phyloP scores from a whole-genome alignment of 2,797 vertebrate species.

The Clarias pachynema region DNA sequence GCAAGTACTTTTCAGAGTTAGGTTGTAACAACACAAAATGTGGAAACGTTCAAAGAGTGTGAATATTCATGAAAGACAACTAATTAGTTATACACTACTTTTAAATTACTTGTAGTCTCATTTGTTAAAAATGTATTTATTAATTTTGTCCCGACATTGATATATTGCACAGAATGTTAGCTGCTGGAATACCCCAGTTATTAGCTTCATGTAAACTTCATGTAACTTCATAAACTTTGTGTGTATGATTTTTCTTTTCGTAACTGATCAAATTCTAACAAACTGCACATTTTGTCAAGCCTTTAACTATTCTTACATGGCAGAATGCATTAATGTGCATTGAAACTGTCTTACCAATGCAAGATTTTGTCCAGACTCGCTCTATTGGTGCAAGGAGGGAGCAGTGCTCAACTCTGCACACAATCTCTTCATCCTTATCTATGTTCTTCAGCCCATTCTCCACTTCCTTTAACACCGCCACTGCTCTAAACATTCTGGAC shows the following conservation, averaged over 20 bases:
- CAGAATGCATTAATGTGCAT: neutral
- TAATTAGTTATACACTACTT: neutral
- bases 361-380: slow-evolving; percentile 67
- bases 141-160: neutral
- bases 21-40: neutral
- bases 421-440: slow-evolving; percentile 58
- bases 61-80: neutral
- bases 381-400: slow-evolving; percentile 73
- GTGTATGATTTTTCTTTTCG: neutral
- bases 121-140: neutral
- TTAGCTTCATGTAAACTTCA: neutral
- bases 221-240: too few relatives aligned
- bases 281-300: neutral
- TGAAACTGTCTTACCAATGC: slow-evolving; percentile 61
- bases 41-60: neutral
- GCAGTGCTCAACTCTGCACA: slow-evolving; percentile 75
- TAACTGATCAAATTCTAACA: neutral
- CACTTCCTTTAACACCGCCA: slow-evolving; percentile 60
- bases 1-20: neutral
- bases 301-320: neutral
- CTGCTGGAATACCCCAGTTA: neutral
- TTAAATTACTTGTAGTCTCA: neutral
- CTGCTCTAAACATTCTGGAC: slow-evolving; percentile 66
- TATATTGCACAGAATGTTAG: neutral
- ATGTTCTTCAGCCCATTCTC: slow-evolving; percentile 19